Base-by-base conservation (phyloP, 2,888 invertebrate species). In the Lepidocyrtinus sp. region DNA sequence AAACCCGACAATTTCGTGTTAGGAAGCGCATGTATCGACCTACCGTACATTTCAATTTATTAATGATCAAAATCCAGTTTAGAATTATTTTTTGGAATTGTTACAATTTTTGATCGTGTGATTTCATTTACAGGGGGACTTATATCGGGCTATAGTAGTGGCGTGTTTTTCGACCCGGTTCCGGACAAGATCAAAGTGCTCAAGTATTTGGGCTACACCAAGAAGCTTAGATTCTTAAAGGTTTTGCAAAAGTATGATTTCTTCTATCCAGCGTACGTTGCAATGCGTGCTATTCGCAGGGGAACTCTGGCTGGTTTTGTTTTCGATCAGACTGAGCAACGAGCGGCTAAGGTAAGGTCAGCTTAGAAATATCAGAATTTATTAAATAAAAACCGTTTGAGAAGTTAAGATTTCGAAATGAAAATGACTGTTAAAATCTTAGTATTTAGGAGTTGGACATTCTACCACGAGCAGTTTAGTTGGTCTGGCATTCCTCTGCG, bases 91-190 rank as follows among this genome's bases (percentile, higher is more conserved):
- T 64, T 75, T 59, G 27, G 15, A 17, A 50, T 1, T 22, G 19
- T 5, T 24, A 9, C 19, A 61, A 61, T 1, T 61, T 9, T 25
- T n/a, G 7, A 63, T 24, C 22, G 36, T 24, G 24, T 15, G 1
- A 63, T 24, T n/a, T 1, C n/a, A 24, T 65, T 21, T 27, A 55
- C 59, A 81, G 81, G 81, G 81, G 81, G 72, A 36, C 63, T 81
- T 0, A 1, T 72, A 9, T 76, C 81, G 0, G 81, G 81, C 19
- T 62, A 76, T 15, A n/a, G 45, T 25, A 59, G 67, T 12, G 27
- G 25, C 1, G 25, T 59, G 27, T 72, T 76, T 26, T 81, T 72
- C 24, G 59, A 59, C 12, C 75, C 80, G 19, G 27, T 25, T 15
- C 46, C 70, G 0, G 26, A 15, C 0, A 46, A 45, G 21, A 27